Base-by-base conservation (phyloP, 2,113 vertebrate species). In the Centropus unirufus region DNA sequence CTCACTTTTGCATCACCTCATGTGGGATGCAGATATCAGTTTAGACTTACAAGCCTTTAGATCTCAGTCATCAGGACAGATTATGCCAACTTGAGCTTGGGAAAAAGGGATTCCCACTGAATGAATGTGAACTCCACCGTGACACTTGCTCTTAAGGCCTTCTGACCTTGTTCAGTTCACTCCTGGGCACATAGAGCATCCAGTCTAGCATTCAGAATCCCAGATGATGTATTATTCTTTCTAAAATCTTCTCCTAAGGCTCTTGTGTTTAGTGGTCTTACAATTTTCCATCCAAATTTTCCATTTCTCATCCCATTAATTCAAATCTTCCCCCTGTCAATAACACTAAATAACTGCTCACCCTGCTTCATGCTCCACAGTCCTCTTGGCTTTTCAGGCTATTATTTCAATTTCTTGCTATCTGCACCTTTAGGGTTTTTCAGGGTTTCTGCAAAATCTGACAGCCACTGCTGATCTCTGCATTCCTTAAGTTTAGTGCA, bases 191-290 rank as follows among this genome's bases (percentile, higher is more conserved):
- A 6, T 16, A 32, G 8, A 24, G 26, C 44, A 52, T 4, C 36
- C 36, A 20, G 12, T 34, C 32, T 30, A 32, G 20, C 24, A 61
- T 77, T 40, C 29, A 40, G n/a, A 24, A 61, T 66, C 13, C 46
- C 51, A 47, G 24, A 12, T 6, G 23, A 34, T 2, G 17, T 24
- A 4, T 1, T 32, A 5, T 5, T 46, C 6, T 15, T 27, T 4
- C 5, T 51, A 9, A 39, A 79, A 66, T 23, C 11, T 34, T 30
- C 27, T 58, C 36, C 54, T 10, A 8, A 66, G 8, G 1, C 22
- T 46, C 13, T 51, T 2, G 2, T 6, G 3, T 55, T 88, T 46
- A 34, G 23, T 61, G 6, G 23, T 61, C 22, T 44, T 44, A 24
- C 5, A 27, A 1, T 36, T 18, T 44, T 74, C 68, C 30, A 47